Percentiles rank a stretch among this genome's conserved stretches.
These are phyloP conservation scores for Eumacrocentrus americanus DNA, from an alignment of 2,888 invertebrate species.

Conservation along the genomic window DNA sequence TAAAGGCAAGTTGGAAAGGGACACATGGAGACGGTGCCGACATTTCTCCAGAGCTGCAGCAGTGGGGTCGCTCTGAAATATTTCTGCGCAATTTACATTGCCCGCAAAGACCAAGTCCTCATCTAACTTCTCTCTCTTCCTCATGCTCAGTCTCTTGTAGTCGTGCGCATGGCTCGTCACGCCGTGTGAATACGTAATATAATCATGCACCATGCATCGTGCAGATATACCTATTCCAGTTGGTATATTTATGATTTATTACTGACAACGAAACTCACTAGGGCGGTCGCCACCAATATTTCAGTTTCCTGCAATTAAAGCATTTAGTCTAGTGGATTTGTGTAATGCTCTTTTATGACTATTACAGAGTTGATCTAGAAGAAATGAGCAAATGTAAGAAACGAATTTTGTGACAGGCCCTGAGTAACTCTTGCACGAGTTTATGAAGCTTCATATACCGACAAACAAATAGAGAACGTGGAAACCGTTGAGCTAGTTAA, in stretches of 20 bases:
- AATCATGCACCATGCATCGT: constrained; percentile 10
- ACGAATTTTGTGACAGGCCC: too few relatives aligned
- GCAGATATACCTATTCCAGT: not conserved
- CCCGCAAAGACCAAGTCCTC: constrained; percentile 39
- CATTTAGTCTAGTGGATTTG: not conserved
- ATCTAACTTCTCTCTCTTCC: constrained; percentile 22
- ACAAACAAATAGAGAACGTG: not conserved
- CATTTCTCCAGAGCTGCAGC: too few relatives aligned
- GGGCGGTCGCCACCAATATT: constrained; percentile 1
- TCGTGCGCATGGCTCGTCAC: constrained; percentile 35
- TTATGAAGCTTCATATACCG: not conserved
- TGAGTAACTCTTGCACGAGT: too few relatives aligned
- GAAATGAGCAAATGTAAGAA: too few relatives aligned
- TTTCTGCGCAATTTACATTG: constrained; percentile 52
- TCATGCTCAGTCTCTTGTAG: constrained; percentile 23
- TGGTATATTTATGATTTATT: not conserved
- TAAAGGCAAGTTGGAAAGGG: constrained; percentile 36
- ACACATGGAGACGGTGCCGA: not conserved
- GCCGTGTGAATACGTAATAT: constrained; percentile 49
- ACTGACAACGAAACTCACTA: not conserved
- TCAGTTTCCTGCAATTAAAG: not conserved
- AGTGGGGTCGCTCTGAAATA: constrained; percentile 46
- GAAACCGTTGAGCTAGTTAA: constrained; percentile 23
- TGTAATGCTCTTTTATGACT: too few relatives aligned
- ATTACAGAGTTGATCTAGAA: too few relatives aligned